Percentiles rank a stretch among this genome's conserved stretches.
Conservation (phyloP, 2,888 invertebrate genomes). For the Andrena trimmerana region DNA sequence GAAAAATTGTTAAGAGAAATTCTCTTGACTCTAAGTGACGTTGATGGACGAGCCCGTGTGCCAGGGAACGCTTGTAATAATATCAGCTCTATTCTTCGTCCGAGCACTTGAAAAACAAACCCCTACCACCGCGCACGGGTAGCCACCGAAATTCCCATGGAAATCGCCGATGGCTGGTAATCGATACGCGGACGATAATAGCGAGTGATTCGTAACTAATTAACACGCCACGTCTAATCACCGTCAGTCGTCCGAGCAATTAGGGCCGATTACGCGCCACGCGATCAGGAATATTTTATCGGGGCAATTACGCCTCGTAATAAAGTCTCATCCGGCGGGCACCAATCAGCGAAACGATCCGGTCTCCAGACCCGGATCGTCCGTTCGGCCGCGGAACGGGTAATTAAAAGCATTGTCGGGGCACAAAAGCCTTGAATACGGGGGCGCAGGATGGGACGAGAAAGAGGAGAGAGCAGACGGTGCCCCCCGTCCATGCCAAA, state of each 20-base stretch:
- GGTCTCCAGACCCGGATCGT: constrained; percentile 48
- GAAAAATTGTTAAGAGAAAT: constrained; percentile 69
- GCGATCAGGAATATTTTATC: constrained; percentile 54
- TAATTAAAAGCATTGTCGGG: constrained; percentile 74
- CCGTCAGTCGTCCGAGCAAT: constrained; percentile 4
- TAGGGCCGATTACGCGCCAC: constrained; percentile 34
- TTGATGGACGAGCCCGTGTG: constrained; percentile 67
- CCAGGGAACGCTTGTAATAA: constrained; percentile 53
- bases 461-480: constrained; percentile 32
- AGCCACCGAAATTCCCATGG: background rate
- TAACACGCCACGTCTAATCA: constrained; percentile 9
- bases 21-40: constrained; percentile 70
- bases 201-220: constrained; percentile 26
- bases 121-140: background rate
- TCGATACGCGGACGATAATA: background rate
- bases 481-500: constrained; percentile 50
- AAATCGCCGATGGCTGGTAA: background rate
- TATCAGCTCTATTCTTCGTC: constrained; percentile 55
- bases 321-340: constrained; percentile 42
- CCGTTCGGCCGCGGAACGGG: constrained; percentile 37
- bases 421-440: constrained; percentile 54
- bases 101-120: constrained; percentile 40
- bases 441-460: constrained; percentile 22
- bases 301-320: constrained; percentile 50
- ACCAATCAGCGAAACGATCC: constrained; percentile 52